Conservation (phyloP, 1,140 invertebrate genomes). For the Thaumatotibia leucotreta region DNA sequence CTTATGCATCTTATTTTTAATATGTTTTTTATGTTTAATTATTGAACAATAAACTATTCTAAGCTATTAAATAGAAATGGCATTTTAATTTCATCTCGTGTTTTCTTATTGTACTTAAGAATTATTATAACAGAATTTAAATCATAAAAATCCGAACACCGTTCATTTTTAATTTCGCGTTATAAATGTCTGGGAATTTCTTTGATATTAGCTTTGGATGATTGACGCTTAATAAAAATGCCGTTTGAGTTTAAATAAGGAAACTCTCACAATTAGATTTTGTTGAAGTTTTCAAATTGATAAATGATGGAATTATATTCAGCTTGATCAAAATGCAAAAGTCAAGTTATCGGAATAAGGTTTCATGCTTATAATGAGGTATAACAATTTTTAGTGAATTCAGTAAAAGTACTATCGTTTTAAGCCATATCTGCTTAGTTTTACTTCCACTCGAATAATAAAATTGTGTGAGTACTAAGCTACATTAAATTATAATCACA, state of each 20-base stretch:
- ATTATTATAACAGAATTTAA: too few species aligned
- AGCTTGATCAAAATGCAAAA: background rate
- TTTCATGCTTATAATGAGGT: background rate
- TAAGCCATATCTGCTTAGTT: too few species aligned
- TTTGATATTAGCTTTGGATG: background rate
- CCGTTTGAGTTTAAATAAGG: constrained; percentile 5
- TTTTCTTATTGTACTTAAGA: too few species aligned
- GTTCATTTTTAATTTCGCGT: background rate
- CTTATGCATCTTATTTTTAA: too few species aligned
- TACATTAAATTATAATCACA: too few species aligned
- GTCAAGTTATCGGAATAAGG: background rate
- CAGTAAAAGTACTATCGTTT: too few species aligned
- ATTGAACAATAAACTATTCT: too few species aligned
- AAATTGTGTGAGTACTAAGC: too few species aligned
- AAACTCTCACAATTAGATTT: constrained; percentile 8
- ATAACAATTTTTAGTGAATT: background rate
- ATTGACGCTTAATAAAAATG: constrained; percentile 2
- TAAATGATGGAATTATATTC: constrained; percentile 3
- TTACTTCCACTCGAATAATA: too few species aligned
- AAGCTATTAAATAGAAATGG: too few species aligned
- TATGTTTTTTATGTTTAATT: too few species aligned
- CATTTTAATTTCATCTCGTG: too few species aligned
- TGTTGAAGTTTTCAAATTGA: background rate
- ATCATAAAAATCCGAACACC: background rate
- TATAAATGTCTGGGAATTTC: background rate